Percentiles rank a stretch among this genome's conserved stretches.
Evolutionary conservation across 2,797 vertebrate species (phyloP).

Genomic region (Acridotheres tristis): DNA sequence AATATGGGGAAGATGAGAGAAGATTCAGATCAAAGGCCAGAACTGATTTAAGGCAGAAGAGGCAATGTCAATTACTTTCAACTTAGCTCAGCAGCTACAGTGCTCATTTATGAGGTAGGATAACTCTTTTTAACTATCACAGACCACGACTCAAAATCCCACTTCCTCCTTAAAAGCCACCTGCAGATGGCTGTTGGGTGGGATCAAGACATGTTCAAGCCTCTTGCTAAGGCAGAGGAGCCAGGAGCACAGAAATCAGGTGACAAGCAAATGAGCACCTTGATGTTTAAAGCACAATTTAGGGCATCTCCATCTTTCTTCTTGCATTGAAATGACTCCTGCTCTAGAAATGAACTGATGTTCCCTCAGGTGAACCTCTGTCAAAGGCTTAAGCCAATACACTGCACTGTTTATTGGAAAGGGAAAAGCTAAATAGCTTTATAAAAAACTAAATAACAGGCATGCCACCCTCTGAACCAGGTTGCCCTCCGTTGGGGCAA

Average conservation of each 20-base stretch:
- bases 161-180: background rate
- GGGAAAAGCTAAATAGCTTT: background rate
- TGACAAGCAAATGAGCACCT: background rate
- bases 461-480: fast-evolving
- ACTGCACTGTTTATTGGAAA: background rate
- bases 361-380: background rate
- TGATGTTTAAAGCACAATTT: background rate
- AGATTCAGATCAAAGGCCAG: background rate
- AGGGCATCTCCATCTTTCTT: background rate
- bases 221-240: background rate
- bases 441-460: background rate
- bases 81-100: background rate
- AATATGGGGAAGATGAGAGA: background rate
- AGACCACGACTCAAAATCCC: background rate
- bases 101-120: fast-evolving
- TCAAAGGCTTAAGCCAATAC: background rate
- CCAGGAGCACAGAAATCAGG: background rate
- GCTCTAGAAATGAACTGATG: background rate
- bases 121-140: background rate
- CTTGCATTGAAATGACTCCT: background rate
- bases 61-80: background rate
- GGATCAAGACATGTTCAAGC: background rate
- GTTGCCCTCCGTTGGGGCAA: background rate
- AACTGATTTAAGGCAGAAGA: background rate
- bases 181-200: background rate